These are phyloP conservation scores for Tangara arthus DNA, from an alignment of 2,797 vertebrate genomes.

Conservation along the genomic window DNA sequence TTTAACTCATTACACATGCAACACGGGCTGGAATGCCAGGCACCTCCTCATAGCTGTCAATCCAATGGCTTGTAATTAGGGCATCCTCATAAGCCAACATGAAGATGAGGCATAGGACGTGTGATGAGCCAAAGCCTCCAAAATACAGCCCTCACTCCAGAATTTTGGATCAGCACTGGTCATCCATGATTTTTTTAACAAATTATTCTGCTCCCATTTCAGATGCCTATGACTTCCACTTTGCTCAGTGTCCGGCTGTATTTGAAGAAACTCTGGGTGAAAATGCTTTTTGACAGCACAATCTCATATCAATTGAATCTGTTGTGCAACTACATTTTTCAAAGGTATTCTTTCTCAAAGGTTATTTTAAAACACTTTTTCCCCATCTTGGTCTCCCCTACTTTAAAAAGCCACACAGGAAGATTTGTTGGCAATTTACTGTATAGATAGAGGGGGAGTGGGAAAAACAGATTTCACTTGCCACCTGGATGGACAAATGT, in stretches of 20 bases:
- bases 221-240: background rate
- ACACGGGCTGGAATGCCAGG: rapidly evolving
- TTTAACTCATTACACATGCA: background rate
- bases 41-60: rapidly evolving
- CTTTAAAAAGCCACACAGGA: background rate
- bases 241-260: background rate
- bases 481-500: background rate
- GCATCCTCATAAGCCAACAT: background rate
- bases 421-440: background rate
- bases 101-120: background rate
- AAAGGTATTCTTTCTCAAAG: background rate
- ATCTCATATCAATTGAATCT: background rate
- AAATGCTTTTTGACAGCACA: background rate
- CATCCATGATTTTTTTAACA: background rate
- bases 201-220: background rate
- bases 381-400: background rate
- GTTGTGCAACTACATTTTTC: background rate
- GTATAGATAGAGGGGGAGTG: background rate
- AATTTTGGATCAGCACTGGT: background rate
- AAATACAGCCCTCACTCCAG: background rate
- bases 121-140: background rate
- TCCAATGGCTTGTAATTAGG: background rate
- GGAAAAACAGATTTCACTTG: background rate
- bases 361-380: background rate
- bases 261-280: background rate